Base-by-base conservation (phyloP, 2,888 invertebrate genomes). In the Phalangium opilio region DNA sequence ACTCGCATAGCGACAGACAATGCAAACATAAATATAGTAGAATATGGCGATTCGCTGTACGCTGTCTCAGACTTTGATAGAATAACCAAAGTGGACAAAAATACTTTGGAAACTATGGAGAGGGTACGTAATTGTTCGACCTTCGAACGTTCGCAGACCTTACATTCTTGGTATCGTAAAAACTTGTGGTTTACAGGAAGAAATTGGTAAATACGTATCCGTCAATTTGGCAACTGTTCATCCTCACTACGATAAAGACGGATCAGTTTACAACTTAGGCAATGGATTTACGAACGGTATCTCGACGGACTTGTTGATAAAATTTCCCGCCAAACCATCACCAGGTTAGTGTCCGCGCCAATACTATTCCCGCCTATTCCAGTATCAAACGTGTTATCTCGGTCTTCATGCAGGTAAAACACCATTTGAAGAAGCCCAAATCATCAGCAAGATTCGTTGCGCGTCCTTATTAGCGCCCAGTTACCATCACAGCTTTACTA, bases 401-500 rank as follows among this genome's bases (percentile, higher is more conserved):
- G n/a, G n/a, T n/a, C n/a, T n/a, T n/a, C n/a, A n/a, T n/a, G 5
- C 27, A 27, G 27, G 27, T 27, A 27, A 27, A 27, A 27, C 27
- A 27, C 32, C 45, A 2, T 48, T 52, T 18, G 14, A 50, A 38
- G 34, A 45, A n/a, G 50, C 38, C 11, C 43, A 47, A 2, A 38
- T 50, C 7, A 21, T 54, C 14, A 45, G 49, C 19, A 20, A 73
- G 2, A 66, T 85, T 53, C 79, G 79, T 10, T 77, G 81, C 3
- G 74, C 83, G 49, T 85, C 84, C 85, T 71, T 77, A 27, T 67
- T 86, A 36, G 77, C 83, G 67, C 84, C 86, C 0, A 77, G 81
- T 1, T 93, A 93, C 62, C 89, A 87, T 83, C 93, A 93, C 62
- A 85, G 86, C 2, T 93, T 91, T 64, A 87, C 83, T 33, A 73